These are phyloP conservation scores for Netelia inedita DNA, from an alignment of 2,888 invertebrate genomes.

Conservation along the genomic window DNA sequence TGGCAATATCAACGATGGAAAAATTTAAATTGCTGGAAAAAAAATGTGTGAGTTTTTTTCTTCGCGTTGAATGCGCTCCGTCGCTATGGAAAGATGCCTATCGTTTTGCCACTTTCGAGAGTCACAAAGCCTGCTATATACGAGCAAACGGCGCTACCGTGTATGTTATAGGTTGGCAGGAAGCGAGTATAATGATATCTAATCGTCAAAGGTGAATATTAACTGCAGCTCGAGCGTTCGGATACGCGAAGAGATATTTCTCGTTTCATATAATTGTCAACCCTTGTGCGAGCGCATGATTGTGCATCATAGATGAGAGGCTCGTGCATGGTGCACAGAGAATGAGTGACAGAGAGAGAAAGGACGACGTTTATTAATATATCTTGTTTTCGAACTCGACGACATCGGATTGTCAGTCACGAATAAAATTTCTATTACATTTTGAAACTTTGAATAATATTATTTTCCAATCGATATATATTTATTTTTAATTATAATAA, in stretches of 20 bases:
- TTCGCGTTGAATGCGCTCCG: neutral
- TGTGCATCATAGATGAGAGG: constrained; percentile 16
- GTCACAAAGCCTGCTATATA: constrained; percentile 11
- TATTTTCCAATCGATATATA: neutral
- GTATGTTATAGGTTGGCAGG: neutral
- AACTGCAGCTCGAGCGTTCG: constrained; percentile 11
- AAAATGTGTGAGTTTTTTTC: constrained; percentile 40
- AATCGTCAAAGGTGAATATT: constrained; percentile 56
- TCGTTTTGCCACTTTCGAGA: constrained; percentile 34
- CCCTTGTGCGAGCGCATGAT: constrained; percentile 8
- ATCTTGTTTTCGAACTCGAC: constrained; percentile 20
- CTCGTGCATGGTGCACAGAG: constrained; percentile 20
- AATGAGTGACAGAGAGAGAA: neutral
- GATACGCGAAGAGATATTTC: constrained; percentile 35
- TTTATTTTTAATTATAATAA: neutral
- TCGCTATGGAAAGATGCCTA: constrained; percentile 26
- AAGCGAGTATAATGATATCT: constrained; percentile 17
- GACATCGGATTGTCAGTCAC: constrained; percentile 21
- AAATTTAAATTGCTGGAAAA: constrained; percentile 6
- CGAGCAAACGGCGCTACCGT: neutral
- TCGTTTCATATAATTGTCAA: constrained; percentile 51
- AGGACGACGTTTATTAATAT: constrained; percentile 5
- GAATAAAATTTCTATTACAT: neutral
- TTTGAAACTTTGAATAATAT: too few relatives aligned
- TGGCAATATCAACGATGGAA: neutral